phyloP scores from a whole-genome alignment of 1,140 invertebrate species.

The Papilio xuthus region DNA sequence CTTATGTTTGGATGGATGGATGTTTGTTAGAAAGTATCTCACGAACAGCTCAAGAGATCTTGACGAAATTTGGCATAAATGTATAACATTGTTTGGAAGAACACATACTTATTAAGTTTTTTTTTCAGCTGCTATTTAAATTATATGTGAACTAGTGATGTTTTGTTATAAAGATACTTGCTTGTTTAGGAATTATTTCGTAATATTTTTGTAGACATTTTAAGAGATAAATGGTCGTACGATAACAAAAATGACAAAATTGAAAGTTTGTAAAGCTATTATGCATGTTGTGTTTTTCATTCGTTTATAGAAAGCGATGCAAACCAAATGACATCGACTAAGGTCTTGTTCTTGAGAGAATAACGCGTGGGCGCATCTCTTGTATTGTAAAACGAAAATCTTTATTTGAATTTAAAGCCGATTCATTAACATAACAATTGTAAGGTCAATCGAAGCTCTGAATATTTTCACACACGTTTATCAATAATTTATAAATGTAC shows the following conservation, averaged over 20 bases:
- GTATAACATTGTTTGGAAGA: too few relatives aligned
- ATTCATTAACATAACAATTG: conserved; percentile 29
- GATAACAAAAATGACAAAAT: conserved; percentile 1
- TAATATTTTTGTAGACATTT: too few relatives aligned
- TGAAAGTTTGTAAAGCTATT: neutral
- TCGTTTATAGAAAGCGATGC: conserved; percentile 14
- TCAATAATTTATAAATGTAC: neutral
- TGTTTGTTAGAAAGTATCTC: too few relatives aligned
- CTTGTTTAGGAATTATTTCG: neutral
- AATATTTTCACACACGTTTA: conserved; percentile 12
- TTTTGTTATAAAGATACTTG: neutral
- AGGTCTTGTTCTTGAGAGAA: conserved; percentile 23
- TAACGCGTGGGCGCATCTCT: conserved; percentile 2
- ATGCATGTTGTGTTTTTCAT: neutral
- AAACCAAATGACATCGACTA: conserved; percentile 4
- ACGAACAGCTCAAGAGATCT: too few relatives aligned
- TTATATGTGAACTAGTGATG: too few relatives aligned
- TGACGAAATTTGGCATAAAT: too few relatives aligned
- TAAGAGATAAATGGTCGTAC: neutral
- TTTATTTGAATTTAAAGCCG: conserved; percentile 7
- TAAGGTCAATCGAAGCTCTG: conserved; percentile 10
- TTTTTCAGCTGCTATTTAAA: too few relatives aligned
- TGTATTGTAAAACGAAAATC: conserved; percentile 14
- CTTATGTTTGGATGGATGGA: too few relatives aligned
- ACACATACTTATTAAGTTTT: too few relatives aligned